Evolutionary conservation across 2,797 vertebrate species (phyloP), one percentile per base, ranked within the genome.

Genomic region (Arrhamphus sclerolepis): DNA sequence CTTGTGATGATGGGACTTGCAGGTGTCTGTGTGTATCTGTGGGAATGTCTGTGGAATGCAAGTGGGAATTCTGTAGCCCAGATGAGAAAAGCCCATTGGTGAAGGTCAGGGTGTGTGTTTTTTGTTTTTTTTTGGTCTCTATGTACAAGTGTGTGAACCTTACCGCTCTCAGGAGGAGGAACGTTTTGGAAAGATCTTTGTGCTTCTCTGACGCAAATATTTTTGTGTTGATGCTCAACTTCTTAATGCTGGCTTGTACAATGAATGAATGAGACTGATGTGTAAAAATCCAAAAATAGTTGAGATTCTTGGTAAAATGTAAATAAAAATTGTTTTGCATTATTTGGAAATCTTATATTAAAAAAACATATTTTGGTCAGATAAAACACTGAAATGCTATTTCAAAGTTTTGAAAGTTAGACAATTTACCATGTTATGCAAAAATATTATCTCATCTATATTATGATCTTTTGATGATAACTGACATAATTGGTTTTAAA

Each of bases 81-180:
- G 71, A 77, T 78, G 70, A 77, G 79, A 85, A 81, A 76, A 65
- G 29, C 44, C 46, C 43, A 19, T 46, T 4, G 20, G 53, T 61
- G 60, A 77, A 75, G 52, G 70, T 54, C 52, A 26, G 43, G 0
- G 2, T 18, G n/a, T 52, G 52, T 31, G 28, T 54, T 21, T 55
- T 38, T 56, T 38, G 28, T 46, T 26, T 38, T 56, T 38, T 34
- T 46, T 26, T 8, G 10, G 9, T 34, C 22, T 21, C 6, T 29
- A 13, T 42, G 43, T 8, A 6, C 50, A 42, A 38, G 52, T 26
- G 29, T 59, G 52, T 46, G 48, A 46, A 42, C 40, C 16, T 16
- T 46, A 20, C 34, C 46, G 21, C 8, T 5, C 61, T 56, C 20
- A 1, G 31, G 31, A 55, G 46, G 58, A 56, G 58, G 43, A 22